Percentiles rank a stretch among this genome's conserved stretches.
Conservation (phyloP, 1,140 invertebrate species). For the Drosophila varians region DNA sequence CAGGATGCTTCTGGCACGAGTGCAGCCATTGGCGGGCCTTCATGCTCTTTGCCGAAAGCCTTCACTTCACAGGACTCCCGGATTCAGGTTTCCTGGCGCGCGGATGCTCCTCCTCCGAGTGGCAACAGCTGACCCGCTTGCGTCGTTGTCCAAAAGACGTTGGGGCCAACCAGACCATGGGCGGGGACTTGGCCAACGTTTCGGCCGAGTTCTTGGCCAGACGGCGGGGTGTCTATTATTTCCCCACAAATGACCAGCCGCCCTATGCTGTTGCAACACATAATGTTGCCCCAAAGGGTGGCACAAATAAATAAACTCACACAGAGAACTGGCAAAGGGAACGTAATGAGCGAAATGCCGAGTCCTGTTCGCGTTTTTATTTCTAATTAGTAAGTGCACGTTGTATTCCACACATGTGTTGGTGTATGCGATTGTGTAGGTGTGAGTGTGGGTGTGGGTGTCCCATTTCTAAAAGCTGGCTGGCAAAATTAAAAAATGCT, state of each 20-base stretch:
- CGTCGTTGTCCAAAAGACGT: constrained; percentile 51
- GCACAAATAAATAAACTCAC: constrained; percentile 39
- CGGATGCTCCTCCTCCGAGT: constrained; percentile 51
- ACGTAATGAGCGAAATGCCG: constrained; percentile 69
- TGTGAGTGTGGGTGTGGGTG: constrained; percentile 28
- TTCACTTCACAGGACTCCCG: constrained; percentile 6
- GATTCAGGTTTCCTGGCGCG: constrained; percentile 29
- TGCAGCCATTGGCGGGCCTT: constrained; percentile 85
- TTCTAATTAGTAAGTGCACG: constrained; percentile 78
- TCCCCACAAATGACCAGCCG: constrained; percentile 81
- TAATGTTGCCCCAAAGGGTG: constrained; percentile 25
- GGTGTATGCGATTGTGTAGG: background rate
- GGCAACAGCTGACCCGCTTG: constrained; percentile 64
- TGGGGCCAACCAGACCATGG: constrained; percentile 47
- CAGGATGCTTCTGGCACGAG: constrained; percentile 86
- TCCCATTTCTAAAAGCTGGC: constrained; percentile 72
- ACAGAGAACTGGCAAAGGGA: constrained; percentile 23
- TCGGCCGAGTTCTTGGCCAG: constrained; percentile 46
- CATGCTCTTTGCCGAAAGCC: constrained; percentile 86
- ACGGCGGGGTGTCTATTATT: constrained; percentile 82
- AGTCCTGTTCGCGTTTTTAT: constrained; percentile 75
- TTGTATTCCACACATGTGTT: constrained; percentile 15
- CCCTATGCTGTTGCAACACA: constrained; percentile 65
- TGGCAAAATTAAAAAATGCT: constrained; percentile 83
- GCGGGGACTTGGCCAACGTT: constrained; percentile 58